Conservation (phyloP, 2,113 vertebrate genomes). For the Takifugu flavidus region DNA sequence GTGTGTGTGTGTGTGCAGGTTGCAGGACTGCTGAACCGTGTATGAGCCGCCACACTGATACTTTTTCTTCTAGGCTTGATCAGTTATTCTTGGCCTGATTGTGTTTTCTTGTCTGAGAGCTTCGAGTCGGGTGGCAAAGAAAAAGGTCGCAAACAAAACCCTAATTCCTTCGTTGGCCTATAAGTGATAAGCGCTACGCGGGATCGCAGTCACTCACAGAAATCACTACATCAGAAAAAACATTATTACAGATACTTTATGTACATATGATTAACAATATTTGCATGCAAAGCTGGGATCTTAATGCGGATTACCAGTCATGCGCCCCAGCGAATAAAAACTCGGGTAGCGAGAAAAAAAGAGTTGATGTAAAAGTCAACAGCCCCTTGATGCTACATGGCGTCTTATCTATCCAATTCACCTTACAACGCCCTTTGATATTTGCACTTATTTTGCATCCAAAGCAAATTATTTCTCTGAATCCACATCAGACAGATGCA, state of each 20-base stretch:
- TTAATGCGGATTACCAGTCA: conserved; percentile 18
- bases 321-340: conserved; percentile 37
- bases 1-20: neutral
- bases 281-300: conserved; percentile 9
- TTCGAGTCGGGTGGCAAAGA: neutral
- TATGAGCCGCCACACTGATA: conserved; percentile 6
- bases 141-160: conserved; percentile 54
- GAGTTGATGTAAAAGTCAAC: conserved; percentile 30
- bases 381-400: conserved; percentile 12
- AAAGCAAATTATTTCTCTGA: conserved; percentile 40
- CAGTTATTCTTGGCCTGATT: conserved; percentile 17
- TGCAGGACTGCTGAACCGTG: conserved; percentile 10
- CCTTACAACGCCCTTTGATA: conserved; percentile 36
- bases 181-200: conserved; percentile 41
- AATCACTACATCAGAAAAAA: conserved; percentile 36
- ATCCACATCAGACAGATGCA: conserved; percentile 21
- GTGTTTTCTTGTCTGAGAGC: conserved; percentile 27
- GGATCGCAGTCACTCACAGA: conserved; percentile 46
- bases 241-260: conserved; percentile 33
- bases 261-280: conserved; percentile 20
- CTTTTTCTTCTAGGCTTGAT: conserved; percentile 15
- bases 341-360: conserved; percentile 13
- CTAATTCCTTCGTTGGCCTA: conserved; percentile 43
- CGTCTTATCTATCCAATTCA: conserved; percentile 23
- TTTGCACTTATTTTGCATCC: conserved; percentile 39